Conservation (phyloP, 2,888 invertebrate species). For the Minunthozetes semirufus region DNA sequence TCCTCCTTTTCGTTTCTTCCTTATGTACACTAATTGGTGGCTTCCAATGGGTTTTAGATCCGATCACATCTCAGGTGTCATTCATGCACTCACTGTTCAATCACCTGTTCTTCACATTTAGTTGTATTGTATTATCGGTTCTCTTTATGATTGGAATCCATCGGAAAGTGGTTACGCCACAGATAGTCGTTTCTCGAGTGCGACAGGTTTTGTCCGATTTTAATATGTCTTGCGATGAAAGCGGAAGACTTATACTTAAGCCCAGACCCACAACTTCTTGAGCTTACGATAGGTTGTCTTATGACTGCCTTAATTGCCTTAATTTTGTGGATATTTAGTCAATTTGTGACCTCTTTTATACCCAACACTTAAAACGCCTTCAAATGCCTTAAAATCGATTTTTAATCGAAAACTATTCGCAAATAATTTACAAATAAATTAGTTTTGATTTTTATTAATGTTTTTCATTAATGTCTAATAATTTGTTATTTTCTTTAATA, state of each 20-base stretch:
- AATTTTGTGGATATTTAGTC: too few relatives aligned
- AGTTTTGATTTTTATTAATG: background rate
- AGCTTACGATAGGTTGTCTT: too few relatives aligned
- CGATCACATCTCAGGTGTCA: constrained; percentile 55
- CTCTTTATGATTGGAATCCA: constrained; percentile 89
- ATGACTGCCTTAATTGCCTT: background rate
- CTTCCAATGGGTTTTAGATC: constrained; percentile 67
- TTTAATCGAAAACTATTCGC: too few relatives aligned
- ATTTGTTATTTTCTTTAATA: background rate
- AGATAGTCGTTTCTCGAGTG: constrained; percentile 81
- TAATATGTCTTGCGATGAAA: constrained; percentile 97
- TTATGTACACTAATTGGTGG: constrained; percentile 87
- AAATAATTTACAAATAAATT: background rate
- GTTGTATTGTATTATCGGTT: constrained; percentile 70
- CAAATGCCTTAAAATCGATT: background rate
- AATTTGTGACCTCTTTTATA: too few relatives aligned
- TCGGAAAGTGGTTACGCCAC: constrained; percentile 90
- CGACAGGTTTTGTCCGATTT: constrained; percentile 84
- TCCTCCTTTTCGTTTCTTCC: constrained; percentile 75
- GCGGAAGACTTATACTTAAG: constrained; percentile 87
- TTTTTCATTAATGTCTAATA: background rate
- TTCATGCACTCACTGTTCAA: constrained; percentile 84
- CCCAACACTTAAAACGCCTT: background rate
- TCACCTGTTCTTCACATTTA: constrained; percentile 88
- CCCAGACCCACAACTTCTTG: constrained; percentile 54